These are phyloP conservation scores for Camponotus fellah DNA, from an alignment of 2,888 invertebrate genomes.

Conservation along the genomic window DNA sequence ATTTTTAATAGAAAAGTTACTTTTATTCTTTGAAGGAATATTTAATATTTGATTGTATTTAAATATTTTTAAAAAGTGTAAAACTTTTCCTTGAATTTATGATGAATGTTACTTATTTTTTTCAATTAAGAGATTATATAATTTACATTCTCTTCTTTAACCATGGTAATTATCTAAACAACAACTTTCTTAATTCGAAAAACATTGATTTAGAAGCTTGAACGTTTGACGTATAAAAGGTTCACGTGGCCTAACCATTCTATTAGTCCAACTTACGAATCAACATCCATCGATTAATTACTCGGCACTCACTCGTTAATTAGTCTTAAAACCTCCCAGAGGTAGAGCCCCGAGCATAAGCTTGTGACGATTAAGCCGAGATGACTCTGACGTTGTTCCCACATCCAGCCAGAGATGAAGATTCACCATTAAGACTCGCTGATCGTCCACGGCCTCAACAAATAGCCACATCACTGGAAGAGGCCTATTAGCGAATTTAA, in stretches of 20 bases:
- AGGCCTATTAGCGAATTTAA: constrained; percentile 35
- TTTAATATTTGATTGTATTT: too few relatives aligned
- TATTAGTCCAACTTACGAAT: constrained; percentile 43
- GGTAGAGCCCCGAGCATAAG: constrained; percentile 49
- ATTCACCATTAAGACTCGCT: constrained; percentile 28
- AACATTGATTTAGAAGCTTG: neutral
- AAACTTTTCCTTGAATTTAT: too few relatives aligned
- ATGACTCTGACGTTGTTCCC: constrained; percentile 48
- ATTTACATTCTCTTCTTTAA: neutral
- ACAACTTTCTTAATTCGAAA: neutral
- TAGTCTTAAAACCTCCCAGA: constrained; percentile 70
- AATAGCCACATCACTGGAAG: constrained; percentile 6
- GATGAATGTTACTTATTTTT: too few relatives aligned
- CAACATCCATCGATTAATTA: constrained; percentile 77
- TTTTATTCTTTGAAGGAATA: neutral
- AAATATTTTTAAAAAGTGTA: too few relatives aligned
- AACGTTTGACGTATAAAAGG: neutral
- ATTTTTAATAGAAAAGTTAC: neutral
- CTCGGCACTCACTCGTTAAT: constrained; percentile 77
- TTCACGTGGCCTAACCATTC: neutral
- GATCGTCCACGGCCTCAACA: constrained; percentile 8
- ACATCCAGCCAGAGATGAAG: constrained; percentile 32
- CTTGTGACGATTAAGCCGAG: constrained; percentile 57
- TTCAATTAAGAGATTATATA: neutral
- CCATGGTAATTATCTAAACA: neutral